These are phyloP conservation scores for Trachemys scripta DNA, from an alignment of 2,113 vertebrate species.

Conservation along the genomic window DNA sequence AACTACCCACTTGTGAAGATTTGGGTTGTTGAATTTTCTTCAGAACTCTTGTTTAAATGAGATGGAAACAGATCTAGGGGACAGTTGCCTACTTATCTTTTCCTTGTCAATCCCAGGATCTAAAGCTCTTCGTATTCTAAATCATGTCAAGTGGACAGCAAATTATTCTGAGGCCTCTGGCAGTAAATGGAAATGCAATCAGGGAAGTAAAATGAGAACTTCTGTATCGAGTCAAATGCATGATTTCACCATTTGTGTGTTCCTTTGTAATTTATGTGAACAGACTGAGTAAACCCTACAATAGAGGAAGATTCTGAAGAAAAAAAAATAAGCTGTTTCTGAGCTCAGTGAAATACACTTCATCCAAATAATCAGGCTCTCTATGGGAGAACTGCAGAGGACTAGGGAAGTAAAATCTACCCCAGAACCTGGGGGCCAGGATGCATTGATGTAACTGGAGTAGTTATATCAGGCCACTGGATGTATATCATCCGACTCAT, in stretches of 20 bases:
- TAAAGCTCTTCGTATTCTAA: neutral
- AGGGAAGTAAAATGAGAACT: neutral
- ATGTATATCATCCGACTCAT: neutral
- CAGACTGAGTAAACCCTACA: neutral
- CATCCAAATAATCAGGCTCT: neutral
- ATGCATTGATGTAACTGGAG: neutral
- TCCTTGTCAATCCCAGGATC: neutral
- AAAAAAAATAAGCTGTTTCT: neutral
- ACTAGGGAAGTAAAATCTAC: neutral
- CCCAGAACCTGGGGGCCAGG: neutral
- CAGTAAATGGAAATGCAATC: neutral
- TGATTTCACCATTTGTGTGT: neutral
- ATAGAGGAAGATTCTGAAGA: neutral
- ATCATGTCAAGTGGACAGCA: neutral
- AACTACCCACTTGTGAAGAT: neutral
- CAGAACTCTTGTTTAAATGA: neutral
- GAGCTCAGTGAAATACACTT: neutral
- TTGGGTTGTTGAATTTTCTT: neutral
- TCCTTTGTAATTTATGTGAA: neutral
- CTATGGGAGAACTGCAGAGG: neutral
- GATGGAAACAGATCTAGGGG: neutral
- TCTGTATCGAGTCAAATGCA: neutral
- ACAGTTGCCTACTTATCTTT: neutral
- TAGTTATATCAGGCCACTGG: rapidly evolving
- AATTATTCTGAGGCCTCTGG: neutral